Percentiles rank a stretch among this genome's conserved stretches.
phyloP scores from a whole-genome alignment of 2,797 vertebrate genomes.

The Enteromius unitaeniatus region DNA sequence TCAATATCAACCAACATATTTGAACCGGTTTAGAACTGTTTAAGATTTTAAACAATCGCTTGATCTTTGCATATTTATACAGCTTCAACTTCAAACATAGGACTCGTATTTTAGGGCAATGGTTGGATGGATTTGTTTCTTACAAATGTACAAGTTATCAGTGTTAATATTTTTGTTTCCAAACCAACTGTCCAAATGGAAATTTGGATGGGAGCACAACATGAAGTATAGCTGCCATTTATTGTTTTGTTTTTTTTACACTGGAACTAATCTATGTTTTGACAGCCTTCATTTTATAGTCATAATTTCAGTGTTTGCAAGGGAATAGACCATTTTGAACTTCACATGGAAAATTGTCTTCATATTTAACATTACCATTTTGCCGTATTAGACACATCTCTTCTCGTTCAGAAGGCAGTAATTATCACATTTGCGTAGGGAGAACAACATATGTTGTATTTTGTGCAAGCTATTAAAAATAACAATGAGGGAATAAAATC shows the following conservation, averaged over 20 bases:
- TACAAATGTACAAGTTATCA: not conserved
- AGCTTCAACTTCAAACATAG: not conserved
- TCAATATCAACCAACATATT: not conserved
- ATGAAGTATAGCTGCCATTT: constrained; percentile 1
- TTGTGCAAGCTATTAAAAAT: not conserved
- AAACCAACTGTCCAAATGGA: constrained; percentile 24
- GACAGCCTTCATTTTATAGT: constrained; percentile 10
- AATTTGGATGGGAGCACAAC: not conserved
- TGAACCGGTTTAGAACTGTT: not conserved
- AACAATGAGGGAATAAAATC: not conserved
- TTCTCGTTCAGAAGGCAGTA: not conserved
- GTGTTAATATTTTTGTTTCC: constrained; percentile 32
- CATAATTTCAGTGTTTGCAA: constrained; percentile 26
- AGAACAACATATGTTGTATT: constrained; percentile 4
- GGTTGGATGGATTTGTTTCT: not conserved
- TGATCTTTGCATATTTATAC: not conserved
- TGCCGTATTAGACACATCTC: not conserved
- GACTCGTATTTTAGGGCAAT: not conserved
- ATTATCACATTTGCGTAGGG: constrained; percentile 35
- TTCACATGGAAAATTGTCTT: not conserved
- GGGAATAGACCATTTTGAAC: not conserved
- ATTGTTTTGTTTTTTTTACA: constrained; percentile 1
- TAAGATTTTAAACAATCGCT: not conserved
- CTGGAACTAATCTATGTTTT: not conserved
- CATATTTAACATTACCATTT: not conserved